Evolutionary conservation across 2,113 vertebrate genomes (phyloP).

Genomic region (Numenius arquata): DNA sequence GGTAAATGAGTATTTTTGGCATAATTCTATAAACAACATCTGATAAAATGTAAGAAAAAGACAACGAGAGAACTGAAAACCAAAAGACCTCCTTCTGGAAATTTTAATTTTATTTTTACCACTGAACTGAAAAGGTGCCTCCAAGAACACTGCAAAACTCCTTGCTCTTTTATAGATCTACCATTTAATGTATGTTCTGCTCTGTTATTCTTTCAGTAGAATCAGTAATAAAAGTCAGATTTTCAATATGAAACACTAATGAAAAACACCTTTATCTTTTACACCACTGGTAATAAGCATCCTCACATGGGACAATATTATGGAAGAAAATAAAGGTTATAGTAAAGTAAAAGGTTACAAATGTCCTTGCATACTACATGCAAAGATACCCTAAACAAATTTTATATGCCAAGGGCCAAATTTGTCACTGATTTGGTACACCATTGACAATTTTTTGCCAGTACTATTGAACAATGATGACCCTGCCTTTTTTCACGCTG

Average conservation of each 20-base stretch:
- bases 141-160: neutral
- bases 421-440: neutral
- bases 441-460: neutral
- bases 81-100: neutral
- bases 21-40: neutral
- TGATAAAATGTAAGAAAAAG: conserved; percentile 11
- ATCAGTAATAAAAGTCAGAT: neutral
- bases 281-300: neutral
- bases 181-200: neutral
- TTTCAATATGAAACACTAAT: neutral
- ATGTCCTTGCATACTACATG: neutral
- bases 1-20: neutral
- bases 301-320: neutral
- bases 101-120: neutral
- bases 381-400: neutral
- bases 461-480: neutral
- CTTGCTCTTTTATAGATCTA: neutral
- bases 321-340: neutral
- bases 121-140: neutral
- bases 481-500: neutral
- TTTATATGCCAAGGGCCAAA: neutral
- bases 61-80: neutral
- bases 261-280: neutral
- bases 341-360: neutral
- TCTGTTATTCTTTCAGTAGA: neutral